phyloP scores from a whole-genome alignment of 2,797 vertebrate species.

The Sus cebifrons region DNA sequence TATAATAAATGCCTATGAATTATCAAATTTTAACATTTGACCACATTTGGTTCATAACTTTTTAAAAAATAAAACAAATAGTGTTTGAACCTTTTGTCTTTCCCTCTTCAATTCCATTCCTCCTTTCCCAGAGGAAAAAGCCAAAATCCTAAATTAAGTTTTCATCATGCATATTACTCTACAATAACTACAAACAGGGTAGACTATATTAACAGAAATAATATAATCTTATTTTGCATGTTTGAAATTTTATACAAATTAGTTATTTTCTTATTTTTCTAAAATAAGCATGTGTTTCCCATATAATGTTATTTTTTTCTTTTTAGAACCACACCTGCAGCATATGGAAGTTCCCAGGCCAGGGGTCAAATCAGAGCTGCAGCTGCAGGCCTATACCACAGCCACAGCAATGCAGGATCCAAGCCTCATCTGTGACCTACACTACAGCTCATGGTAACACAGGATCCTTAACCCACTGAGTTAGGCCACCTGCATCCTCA shows the following conservation, averaged over 20 bases:
- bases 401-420: too few species aligned
- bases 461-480: too few species aligned
- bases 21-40: conserved; percentile 66
- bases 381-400: too few species aligned
- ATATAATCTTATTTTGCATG: not conserved
- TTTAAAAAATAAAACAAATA: conserved; percentile 35
- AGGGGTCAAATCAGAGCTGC: too few species aligned
- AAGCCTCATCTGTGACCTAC: too few species aligned
- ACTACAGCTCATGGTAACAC: too few species aligned
- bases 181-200: conserved; percentile 9
- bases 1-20: not conserved
- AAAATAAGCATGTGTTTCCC: conserved; percentile 36
- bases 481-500: too few species aligned
- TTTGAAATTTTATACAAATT: conserved; percentile 46
- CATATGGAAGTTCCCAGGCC: too few species aligned
- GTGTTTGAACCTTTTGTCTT: not conserved
- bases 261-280: conserved; percentile 53
- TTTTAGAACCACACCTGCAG: too few species aligned
- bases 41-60: conserved; percentile 15
- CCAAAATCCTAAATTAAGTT: conserved; percentile 59
- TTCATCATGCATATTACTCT: not conserved
- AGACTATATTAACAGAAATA: not conserved
- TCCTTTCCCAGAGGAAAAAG: not conserved
- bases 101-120: not conserved
- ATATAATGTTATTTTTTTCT: conserved; percentile 19